phyloP scores from a whole-genome alignment of 2,888 invertebrate species.

The Leucophenga maculata region DNA sequence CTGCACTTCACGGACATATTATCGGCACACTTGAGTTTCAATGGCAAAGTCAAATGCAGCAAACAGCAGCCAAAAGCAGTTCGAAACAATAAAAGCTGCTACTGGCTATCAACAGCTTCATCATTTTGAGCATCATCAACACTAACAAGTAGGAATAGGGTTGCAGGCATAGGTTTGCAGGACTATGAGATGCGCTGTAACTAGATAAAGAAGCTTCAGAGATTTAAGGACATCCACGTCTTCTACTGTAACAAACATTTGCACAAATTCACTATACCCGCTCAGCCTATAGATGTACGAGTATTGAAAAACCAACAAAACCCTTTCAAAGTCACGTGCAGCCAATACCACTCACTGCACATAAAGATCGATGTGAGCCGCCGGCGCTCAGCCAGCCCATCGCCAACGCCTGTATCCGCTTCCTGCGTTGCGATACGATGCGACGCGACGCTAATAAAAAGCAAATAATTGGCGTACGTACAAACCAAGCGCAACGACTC shows the following conservation, averaged over 20 bases:
- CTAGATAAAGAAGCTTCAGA: too few relatives aligned
- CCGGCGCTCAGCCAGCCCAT: slow-evolving; percentile 31
- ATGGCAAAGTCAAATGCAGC: slow-evolving; percentile 55
- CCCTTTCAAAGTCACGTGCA: slow-evolving; percentile 60
- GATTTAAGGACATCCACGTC: too few relatives aligned
- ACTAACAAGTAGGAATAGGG: not conserved
- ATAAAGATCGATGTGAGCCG: slow-evolving; percentile 11
- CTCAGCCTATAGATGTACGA: not conserved
- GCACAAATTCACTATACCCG: too few relatives aligned
- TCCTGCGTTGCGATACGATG: slow-evolving; percentile 14
- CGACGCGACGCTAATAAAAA: slow-evolving; percentile 52
- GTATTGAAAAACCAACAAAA: slow-evolving; percentile 48
- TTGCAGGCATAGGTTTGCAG: not conserved
- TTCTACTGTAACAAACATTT: too few relatives aligned
- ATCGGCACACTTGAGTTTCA: slow-evolving; percentile 55
- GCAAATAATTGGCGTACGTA: slow-evolving; percentile 58
- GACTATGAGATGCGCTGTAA: too few relatives aligned
- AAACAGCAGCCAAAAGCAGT: slow-evolving; percentile 25
- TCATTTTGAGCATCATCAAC: slow-evolving; percentile 13
- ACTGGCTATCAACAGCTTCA: slow-evolving; percentile 15
- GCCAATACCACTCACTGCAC: slow-evolving; percentile 45
- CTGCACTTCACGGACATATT: slow-evolving; percentile 49
- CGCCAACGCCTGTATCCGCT: slow-evolving; percentile 16
- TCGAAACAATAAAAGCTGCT: slow-evolving; percentile 11
- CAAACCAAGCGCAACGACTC: slow-evolving; percentile 19